These are phyloP conservation scores for Bubalus kerabau DNA, from an alignment of 2,113 vertebrate species.

Conservation along the genomic window DNA sequence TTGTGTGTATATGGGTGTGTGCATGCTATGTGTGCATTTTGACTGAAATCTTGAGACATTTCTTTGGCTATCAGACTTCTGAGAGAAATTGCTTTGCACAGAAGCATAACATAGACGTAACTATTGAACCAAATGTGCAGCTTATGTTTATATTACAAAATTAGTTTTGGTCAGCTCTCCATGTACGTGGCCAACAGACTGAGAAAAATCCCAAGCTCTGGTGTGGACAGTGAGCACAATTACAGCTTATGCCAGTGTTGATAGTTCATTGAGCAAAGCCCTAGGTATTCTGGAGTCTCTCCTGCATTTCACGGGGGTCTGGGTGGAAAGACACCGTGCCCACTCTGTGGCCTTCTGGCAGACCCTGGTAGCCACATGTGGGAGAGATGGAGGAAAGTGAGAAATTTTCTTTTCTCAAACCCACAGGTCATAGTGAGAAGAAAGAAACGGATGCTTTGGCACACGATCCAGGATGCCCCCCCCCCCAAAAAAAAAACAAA, in stretches of 20 bases:
- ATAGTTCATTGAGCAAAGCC: conserved; percentile 62
- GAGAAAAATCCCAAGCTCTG: conserved; percentile 74
- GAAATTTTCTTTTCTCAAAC: conserved; percentile 55
- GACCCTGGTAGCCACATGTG: background rate
- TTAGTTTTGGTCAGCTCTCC: conserved; percentile 77
- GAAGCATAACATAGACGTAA: conserved; percentile 76
- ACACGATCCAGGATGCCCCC: conserved; percentile 70
- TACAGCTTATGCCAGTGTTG: conserved; percentile 46
- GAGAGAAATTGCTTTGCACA: conserved; percentile 89
- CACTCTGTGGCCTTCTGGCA: conserved; percentile 33
- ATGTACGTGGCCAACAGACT: conserved; percentile 72
- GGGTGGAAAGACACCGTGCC: conserved; percentile 54
- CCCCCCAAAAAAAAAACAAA: background rate
- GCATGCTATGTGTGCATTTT: conserved; percentile 76
- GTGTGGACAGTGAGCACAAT: conserved; percentile 53
- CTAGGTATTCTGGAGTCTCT: conserved; percentile 63
- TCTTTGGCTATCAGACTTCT: conserved; percentile 98
- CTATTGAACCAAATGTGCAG: conserved; percentile 76
- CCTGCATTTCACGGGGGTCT: conserved; percentile 59
- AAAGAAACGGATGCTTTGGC: conserved; percentile 73
- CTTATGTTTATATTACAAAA: conserved; percentile 80
- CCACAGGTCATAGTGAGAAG: conserved; percentile 60
- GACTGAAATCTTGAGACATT: conserved; percentile 85
- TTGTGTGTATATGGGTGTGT: conserved; percentile 31
- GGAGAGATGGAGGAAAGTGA: conserved; percentile 27